Evolutionary conservation across 2,888 invertebrate genomes (phyloP).

Genomic region (Meandrusa payeni): DNA sequence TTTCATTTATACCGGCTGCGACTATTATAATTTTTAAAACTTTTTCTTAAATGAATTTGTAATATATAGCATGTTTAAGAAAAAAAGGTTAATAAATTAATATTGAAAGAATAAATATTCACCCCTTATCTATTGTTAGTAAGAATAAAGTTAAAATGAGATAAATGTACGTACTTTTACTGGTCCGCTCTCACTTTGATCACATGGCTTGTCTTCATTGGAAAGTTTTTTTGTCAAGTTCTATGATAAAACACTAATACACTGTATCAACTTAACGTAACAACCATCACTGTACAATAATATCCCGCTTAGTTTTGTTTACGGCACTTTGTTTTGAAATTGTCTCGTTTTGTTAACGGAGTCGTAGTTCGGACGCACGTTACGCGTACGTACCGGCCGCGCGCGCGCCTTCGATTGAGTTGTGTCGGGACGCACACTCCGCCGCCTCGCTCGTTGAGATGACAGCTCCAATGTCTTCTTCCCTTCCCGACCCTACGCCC

Average conservation of each 20-base stretch:
- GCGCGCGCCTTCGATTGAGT: constrained; percentile 58
- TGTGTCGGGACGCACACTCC: constrained; percentile 35
- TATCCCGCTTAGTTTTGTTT: constrained; percentile 33
- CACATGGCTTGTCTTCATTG: constrained; percentile 70
- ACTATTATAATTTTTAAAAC: no score
- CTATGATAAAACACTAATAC: constrained; percentile 55
- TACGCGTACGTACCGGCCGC: constrained; percentile 42
- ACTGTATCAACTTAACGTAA: constrained; percentile 49
- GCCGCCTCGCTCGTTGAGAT: constrained; percentile 49
- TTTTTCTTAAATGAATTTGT: no score
- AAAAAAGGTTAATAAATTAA: no score
- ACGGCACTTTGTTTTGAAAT: constrained; percentile 21
- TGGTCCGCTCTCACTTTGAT: constrained; percentile 53
- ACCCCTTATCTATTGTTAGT: constrained; percentile 45
- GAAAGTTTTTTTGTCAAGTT: constrained; percentile 62
- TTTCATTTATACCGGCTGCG: no score
- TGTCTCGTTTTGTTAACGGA: constrained; percentile 37
- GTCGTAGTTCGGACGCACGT: constrained; percentile 25
- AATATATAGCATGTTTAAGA: no score
- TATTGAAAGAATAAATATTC: no score
- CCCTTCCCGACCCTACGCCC: constrained; percentile 46
- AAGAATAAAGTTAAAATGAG: constrained; percentile 57
- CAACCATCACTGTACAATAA: constrained; percentile 41
- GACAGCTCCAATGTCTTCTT: constrained; percentile 62
- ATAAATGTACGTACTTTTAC: constrained; percentile 63